Evolutionary conservation across 2,888 invertebrate species (phyloP).

Genomic region (Acanthococcus lagerstroemiae): DNA sequence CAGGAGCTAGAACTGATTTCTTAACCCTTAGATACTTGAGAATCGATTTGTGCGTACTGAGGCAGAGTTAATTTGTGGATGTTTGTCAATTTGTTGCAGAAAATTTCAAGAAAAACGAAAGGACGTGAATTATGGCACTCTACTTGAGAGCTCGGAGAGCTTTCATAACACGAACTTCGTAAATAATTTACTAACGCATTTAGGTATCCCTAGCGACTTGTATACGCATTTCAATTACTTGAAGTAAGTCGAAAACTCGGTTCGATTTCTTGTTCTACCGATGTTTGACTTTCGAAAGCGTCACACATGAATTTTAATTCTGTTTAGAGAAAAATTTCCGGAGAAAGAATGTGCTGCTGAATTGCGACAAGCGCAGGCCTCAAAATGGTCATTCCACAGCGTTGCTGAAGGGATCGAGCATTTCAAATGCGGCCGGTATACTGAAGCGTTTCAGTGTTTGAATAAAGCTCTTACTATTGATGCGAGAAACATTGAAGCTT

Average conservation of each 20-base stretch:
- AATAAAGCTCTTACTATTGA: conserved; percentile 89
- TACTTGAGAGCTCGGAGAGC: conserved; percentile 74
- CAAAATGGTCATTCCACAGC: conserved; percentile 85
- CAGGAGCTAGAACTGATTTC: no score
- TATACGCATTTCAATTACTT: conserved; percentile 59
- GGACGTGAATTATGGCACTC: conserved; percentile 46
- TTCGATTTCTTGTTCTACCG: background rate
- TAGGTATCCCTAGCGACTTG: conserved; percentile 60
- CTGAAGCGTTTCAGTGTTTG: conserved; percentile 88
- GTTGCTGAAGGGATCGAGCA: conserved; percentile 93
- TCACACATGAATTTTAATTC: background rate
- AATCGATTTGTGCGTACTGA: no score
- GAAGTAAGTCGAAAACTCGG: conserved; percentile 47
- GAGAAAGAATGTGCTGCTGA: conserved; percentile 72
- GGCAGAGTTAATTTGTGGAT: no score
- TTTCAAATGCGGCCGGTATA: conserved; percentile 84
- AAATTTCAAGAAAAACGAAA: conserved; percentile 54
- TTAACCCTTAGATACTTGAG: no score
- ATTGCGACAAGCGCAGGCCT: conserved; percentile 78
- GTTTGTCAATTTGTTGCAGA: no score
- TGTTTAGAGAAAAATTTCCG: conserved; percentile 46
- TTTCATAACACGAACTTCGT: conserved; percentile 85
- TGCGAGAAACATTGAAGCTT: conserved; percentile 80
- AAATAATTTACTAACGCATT: conserved; percentile 64
- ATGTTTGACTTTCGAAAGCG: no score